Percentiles rank a stretch among this genome's conserved stretches.
Conservation (phyloP, 2,113 vertebrate species). For the Alouatta palliata region DNA sequence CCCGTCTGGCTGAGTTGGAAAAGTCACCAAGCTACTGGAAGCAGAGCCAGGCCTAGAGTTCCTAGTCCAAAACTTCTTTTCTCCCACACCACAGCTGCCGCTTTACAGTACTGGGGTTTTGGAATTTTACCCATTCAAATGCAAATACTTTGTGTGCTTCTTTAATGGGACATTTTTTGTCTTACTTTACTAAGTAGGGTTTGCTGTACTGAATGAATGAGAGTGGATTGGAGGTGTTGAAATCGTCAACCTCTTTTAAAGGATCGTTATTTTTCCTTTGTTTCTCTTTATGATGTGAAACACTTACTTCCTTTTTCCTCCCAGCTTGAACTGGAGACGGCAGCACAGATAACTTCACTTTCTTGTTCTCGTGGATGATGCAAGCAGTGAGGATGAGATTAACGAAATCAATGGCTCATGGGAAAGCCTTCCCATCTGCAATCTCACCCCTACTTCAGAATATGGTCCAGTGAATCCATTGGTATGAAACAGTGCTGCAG, state of each 20-base stretch:
- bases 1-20: not conserved
- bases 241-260: not conserved
- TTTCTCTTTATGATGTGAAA: not conserved
- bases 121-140: conserved; percentile 46
- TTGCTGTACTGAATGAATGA: not conserved
- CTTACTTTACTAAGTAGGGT: not conserved
- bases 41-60: conserved; percentile 21
- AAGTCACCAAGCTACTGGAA: not conserved
- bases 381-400: not conserved
- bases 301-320: not conserved
- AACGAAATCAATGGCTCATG: not conserved
- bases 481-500: conserved; percentile 41
- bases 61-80: not conserved
- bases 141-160: conserved; percentile 42
- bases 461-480: not conserved
- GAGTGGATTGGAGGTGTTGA: not conserved
- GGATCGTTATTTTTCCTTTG: not conserved
- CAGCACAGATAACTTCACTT: not conserved
- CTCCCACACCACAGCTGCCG: conserved; percentile 40
- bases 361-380: not conserved
- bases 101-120: not conserved
- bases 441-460: conserved; percentile 20
- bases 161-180: not conserved
- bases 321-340: not conserved
- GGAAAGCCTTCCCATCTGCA: not conserved